Evolutionary conservation across 1,140 invertebrate species (phyloP).

Genomic region (Lucilia cuprina): DNA sequence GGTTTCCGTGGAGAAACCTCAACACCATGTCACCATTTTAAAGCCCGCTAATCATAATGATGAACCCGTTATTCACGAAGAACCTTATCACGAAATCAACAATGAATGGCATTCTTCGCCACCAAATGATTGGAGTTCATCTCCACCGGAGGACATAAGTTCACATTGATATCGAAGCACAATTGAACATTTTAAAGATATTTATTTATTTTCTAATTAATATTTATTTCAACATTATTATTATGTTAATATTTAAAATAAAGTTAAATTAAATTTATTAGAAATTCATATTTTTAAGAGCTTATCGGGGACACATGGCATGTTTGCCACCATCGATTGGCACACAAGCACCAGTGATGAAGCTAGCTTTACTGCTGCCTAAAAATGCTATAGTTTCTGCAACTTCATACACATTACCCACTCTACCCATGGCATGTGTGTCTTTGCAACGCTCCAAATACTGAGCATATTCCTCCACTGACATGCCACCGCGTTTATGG

Average conservation of each 20-base stretch:
- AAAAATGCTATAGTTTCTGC: conserved; percentile 83
- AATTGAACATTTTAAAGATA: neutral
- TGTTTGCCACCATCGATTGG: conserved; percentile 77
- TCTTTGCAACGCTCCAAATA: conserved; percentile 77
- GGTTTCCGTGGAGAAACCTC: neutral
- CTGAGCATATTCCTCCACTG: conserved; percentile 72
- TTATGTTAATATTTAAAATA: neutral
- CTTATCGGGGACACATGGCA: conserved; percentile 55
- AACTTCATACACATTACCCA: conserved; percentile 79
- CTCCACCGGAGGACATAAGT: neutral
- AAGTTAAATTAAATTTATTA: neutral
- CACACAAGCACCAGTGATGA: conserved; percentile 81
- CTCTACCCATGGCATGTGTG: conserved; percentile 83
- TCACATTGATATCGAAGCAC: neutral
- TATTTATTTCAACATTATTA: neutral
- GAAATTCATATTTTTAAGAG: neutral
- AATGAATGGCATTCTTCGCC: conserved; percentile 24
- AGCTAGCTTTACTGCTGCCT: conserved; percentile 79
- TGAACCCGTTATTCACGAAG: neutral
- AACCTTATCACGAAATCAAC: neutral
- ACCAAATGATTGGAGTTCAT: conserved; percentile 11
- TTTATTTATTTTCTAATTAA: neutral
- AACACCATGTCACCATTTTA: conserved; percentile 2
- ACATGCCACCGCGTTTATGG: conserved; percentile 80
- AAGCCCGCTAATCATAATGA: neutral